phyloP scores from a whole-genome alignment of 92 coral and sea anemone genomes.

The Diadumene lineata region DNA sequence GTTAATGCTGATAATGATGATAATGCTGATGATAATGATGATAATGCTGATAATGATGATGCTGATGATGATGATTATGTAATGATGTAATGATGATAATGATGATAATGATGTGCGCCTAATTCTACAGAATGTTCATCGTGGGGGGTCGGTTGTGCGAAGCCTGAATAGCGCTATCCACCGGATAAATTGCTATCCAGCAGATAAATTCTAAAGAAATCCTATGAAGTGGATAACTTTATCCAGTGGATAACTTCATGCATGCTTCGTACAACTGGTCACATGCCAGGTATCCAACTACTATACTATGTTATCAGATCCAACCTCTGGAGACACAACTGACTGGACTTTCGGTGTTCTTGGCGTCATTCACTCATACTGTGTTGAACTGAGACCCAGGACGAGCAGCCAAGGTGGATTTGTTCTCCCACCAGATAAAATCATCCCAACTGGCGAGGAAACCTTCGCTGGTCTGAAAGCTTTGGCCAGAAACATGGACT shows the following conservation, averaged over 20 bases:
- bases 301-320: slow-evolving; percentile 44
- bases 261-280: too few species aligned
- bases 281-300: neutral
- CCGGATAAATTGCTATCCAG: too few species aligned
- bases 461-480: slow-evolving; percentile 89
- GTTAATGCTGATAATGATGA: neutral
- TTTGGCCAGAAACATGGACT: slow-evolving; percentile 53
- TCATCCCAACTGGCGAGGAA: slow-evolving; percentile 75
- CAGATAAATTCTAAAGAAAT: too few species aligned
- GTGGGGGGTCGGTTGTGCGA: too few species aligned
- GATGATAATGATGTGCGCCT: neutral
- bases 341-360: slow-evolving; percentile 89
- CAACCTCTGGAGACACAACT: slow-evolving; percentile 87
- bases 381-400: slow-evolving; percentile 77
- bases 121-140: neutral
- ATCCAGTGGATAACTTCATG: too few species aligned
- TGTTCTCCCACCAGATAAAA: slow-evolving; percentile 58
- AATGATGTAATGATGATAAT: neutral
- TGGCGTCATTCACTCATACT: slow-evolving; percentile 78
- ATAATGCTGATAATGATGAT: neutral
- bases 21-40: neutral
- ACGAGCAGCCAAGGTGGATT: slow-evolving; percentile 52
- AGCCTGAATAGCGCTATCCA: too few species aligned
- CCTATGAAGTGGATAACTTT: too few species aligned
- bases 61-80: too few species aligned